A percentile compares a stretch with the other conserved stretches of the same genome.
These are phyloP conservation scores for Coecobrya sp. DNA, from an alignment of 2,888 invertebrate genomes.

Conservation along the genomic window DNA sequence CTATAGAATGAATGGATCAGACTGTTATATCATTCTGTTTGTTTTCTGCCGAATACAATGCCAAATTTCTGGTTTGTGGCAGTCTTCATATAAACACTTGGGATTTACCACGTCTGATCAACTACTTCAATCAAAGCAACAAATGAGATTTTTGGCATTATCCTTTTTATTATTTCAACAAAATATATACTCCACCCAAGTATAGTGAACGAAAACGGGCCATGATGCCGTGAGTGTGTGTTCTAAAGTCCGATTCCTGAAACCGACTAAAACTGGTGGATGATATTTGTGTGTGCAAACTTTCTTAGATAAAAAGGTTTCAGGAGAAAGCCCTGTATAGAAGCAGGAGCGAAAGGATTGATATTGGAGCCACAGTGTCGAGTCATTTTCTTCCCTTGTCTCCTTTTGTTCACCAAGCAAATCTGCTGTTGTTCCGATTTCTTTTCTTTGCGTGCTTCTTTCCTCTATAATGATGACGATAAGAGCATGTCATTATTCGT, in stretches of 20 bases:
- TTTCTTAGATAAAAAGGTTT: not conserved
- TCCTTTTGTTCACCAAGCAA: not conserved
- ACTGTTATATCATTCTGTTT: too few species aligned
- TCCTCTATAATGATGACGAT: not conserved
- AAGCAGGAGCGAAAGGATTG: not conserved
- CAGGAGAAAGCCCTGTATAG: not conserved
- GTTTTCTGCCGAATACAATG: too few species aligned
- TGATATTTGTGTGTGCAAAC: too few species aligned
- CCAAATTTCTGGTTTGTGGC: too few species aligned
- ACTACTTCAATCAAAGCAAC: not conserved
- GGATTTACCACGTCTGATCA: not conserved
- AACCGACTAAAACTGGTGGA: too few species aligned
- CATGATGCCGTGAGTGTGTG: too few species aligned
- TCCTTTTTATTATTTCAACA: too few species aligned
- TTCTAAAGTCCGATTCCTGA: too few species aligned
- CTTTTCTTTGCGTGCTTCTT: not conserved
- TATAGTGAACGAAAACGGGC: slow-evolving; percentile 28
- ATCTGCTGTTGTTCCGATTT: not conserved
- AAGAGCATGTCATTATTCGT: slow-evolving; percentile 2
- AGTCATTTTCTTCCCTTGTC: slow-evolving; percentile 4
- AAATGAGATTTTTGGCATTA: too few species aligned
- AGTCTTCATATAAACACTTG: not conserved
- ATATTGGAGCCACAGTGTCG: slow-evolving; percentile 52
- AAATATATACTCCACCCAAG: too few species aligned
- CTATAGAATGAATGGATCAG: too few species aligned